Conservation (phyloP, 2,797 vertebrate species). For the Alosa sapidissima region DNA sequence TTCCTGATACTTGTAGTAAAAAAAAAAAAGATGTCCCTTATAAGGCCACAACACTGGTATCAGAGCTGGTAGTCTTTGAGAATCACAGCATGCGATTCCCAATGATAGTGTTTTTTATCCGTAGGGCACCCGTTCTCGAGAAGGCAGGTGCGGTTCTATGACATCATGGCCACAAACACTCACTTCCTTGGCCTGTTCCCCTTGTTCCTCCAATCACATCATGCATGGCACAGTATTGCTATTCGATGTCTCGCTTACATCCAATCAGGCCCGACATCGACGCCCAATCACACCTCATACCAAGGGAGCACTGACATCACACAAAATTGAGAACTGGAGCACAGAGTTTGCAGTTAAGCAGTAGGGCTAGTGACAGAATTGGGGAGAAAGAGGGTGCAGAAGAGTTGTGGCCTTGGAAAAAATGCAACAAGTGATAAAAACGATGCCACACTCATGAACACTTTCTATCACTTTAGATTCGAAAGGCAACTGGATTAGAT, state of each 20-base stretch:
- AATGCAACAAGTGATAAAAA: neutral
- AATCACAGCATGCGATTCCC: constrained; percentile 37
- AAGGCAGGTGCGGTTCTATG: constrained; percentile 39
- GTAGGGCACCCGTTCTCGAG: constrained; percentile 61
- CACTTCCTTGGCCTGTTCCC: neutral
- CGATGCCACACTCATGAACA: neutral
- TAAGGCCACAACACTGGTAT: constrained; percentile 31
- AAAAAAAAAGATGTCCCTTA: constrained; percentile 3
- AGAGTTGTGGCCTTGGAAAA: neutral
- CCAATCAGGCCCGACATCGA: constrained; percentile 56
- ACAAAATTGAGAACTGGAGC: constrained; percentile 13
- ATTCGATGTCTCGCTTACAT: constrained; percentile 60
- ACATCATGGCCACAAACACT: neutral
- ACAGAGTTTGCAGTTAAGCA: neutral
- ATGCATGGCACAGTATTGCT: constrained; percentile 63
- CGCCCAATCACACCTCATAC: constrained; percentile 44
- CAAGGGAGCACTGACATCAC: constrained; percentile 47
- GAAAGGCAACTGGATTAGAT: neutral
- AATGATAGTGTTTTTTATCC: constrained; percentile 34
- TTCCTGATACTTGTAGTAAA: neutral
- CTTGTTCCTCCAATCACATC: constrained; percentile 43
- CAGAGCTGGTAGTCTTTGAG: constrained; percentile 20
- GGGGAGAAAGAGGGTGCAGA: neutral
- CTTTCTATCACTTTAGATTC: neutral
- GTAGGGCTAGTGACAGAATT: neutral